Evolutionary conservation across 2,797 vertebrate species (phyloP).

Genomic region (Myripristis jacobus): DNA sequence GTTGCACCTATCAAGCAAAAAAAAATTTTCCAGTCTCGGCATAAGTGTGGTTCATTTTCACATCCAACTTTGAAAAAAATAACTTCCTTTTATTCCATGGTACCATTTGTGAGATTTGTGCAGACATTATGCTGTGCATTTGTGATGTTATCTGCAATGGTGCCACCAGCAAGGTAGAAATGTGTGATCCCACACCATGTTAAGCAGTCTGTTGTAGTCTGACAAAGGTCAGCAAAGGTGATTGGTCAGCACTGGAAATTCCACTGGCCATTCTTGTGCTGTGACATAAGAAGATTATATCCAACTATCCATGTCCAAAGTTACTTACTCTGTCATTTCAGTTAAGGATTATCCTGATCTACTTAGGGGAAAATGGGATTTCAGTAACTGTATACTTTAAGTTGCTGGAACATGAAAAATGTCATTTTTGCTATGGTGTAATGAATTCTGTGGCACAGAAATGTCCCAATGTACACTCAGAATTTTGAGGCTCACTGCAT

Average conservation of each 20-base stretch:
- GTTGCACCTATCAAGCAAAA: too few relatives aligned
- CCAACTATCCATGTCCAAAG: conserved; percentile 66
- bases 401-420: conserved; percentile 68
- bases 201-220: conserved; percentile 39
- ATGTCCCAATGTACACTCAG: conserved; percentile 22
- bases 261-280: conserved; percentile 47
- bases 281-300: conserved; percentile 73
- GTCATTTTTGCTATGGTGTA: conserved; percentile 45
- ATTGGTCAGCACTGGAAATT: conserved; percentile 50
- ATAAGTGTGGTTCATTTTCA: too few relatives aligned
- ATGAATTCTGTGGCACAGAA: conserved; percentile 50
- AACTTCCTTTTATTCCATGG: too few relatives aligned
- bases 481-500: conserved; percentile 9
- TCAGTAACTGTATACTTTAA: conserved; percentile 59
- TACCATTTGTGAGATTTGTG: not conserved
- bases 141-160: conserved; percentile 20
- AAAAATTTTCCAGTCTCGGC: too few relatives aligned
- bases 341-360: conserved; percentile 75
- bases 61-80: too few relatives aligned
- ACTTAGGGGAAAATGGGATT: conserved; percentile 76
- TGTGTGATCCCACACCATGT: conserved; percentile 36
- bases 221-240: conserved; percentile 54
- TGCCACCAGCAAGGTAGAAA: conserved; percentile 9
- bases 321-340: conserved; percentile 72
- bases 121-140: not conserved